Conservation (phyloP, 2,888 invertebrate genomes). For the Pammene aurita region DNA sequence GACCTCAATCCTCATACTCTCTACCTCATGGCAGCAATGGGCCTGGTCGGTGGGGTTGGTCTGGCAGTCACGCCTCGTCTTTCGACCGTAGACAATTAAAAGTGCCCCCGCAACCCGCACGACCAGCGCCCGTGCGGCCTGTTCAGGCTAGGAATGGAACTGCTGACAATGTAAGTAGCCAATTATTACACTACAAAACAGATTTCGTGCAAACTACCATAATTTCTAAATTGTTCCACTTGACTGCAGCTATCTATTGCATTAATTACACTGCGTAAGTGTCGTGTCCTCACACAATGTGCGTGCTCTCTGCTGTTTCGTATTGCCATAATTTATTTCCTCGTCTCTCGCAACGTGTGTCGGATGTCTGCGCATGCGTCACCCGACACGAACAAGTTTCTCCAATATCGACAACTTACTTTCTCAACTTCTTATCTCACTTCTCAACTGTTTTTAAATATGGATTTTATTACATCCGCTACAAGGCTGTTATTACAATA, state of each 20-base stretch:
- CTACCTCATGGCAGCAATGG: conserved; percentile 82
- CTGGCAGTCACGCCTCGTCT: conserved; percentile 80
- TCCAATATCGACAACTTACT: conserved; percentile 47
- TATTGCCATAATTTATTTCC: conserved; percentile 66
- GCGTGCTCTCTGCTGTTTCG: conserved; percentile 55
- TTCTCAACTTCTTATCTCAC: conserved; percentile 30
- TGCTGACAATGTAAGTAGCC: conserved; percentile 71
- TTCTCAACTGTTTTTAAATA: not conserved
- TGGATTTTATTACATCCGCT: conserved; percentile 10
- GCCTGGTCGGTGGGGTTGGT: conserved; percentile 82
- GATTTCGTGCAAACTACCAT: conserved; percentile 19
- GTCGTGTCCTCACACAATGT: conserved; percentile 61
- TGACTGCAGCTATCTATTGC: conserved; percentile 44
- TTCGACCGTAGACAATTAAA: conserved; percentile 77
- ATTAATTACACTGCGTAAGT: conserved; percentile 46
- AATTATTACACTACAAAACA: conserved; percentile 2
- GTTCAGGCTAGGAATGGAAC: conserved; percentile 61
- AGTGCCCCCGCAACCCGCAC: conserved; percentile 75
- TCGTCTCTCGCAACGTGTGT: conserved; percentile 72
- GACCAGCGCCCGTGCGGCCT: conserved; percentile 73
- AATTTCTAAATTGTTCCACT: conserved; percentile 36
- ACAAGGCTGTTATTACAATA: conserved; percentile 7
- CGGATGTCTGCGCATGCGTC: conserved; percentile 69
- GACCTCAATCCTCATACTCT: conserved; percentile 80
- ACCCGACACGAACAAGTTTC: conserved; percentile 65